Evolutionary conservation across 2,888 invertebrate genomes (phyloP).

Genomic region (Drosophila diplacantha): DNA sequence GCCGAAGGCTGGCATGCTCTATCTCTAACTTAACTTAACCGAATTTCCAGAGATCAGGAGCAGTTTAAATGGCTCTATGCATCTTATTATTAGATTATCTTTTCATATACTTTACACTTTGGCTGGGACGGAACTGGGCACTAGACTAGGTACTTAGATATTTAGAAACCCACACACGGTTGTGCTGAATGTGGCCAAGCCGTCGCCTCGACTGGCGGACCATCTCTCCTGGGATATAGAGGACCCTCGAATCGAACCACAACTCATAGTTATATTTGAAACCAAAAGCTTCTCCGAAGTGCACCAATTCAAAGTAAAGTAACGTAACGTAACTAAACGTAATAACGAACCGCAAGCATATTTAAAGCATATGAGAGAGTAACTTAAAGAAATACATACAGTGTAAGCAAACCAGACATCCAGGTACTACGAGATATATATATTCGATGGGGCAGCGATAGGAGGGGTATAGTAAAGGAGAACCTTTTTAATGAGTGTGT

Average conservation of each 20-base stretch:
- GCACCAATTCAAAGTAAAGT: slow-evolving; percentile 48
- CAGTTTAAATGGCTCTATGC: background rate
- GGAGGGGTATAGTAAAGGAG: background rate
- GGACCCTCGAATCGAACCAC: slow-evolving; percentile 22
- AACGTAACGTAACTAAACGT: slow-evolving; percentile 19
- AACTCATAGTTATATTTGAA: slow-evolving; percentile 29
- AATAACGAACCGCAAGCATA: slow-evolving; percentile 41
- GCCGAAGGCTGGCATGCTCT: too few species aligned
- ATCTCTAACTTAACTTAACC: too few species aligned
- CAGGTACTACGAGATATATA: slow-evolving; percentile 53
- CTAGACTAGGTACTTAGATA: slow-evolving; percentile 14
- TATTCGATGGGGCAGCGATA: slow-evolving; percentile 19
- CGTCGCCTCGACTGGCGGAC: slow-evolving; percentile 24
- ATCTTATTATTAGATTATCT: background rate
- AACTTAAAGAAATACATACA: slow-evolving; percentile 33
- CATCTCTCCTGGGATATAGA: slow-evolving; percentile 13
- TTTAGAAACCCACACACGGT: slow-evolving; percentile 26
- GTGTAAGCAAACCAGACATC: slow-evolving; percentile 30
- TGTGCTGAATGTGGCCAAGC: slow-evolving; percentile 29
- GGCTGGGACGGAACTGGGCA: background rate
- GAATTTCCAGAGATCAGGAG: background rate
- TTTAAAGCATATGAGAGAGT: slow-evolving; percentile 55
- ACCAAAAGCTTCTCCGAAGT: slow-evolving; percentile 42
- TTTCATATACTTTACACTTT: background rate
- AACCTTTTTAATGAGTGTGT: slow-evolving; percentile 35